Base-by-base conservation (phyloP, 2,888 invertebrate species). In the Sericinus montela region DNA sequence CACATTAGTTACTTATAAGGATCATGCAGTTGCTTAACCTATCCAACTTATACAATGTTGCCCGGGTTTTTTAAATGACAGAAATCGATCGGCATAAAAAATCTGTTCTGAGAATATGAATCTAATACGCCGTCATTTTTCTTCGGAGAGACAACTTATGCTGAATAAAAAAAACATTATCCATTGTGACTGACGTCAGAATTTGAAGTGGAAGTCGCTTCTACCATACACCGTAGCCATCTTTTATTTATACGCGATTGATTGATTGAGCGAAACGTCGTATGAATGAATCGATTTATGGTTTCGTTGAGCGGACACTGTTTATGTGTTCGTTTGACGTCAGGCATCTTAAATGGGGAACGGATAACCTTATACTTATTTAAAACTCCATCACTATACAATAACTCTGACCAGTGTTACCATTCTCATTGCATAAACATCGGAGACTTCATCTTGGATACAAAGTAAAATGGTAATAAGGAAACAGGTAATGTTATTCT, bases 241-340 rank as follows among this genome's bases (percentile, higher is more conserved):
- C 76, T 84, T 83, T 85, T 85, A 85, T 85, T 80, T 84, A 83
- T 86, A 73, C 62, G 63, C 61, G 66, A 72, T 76, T 83, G 84
- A 85, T 83, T 75, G 83, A 84, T 85, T 80, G 72, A 78, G 70
- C 76, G 67, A 75, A 80, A 73, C 75, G 73, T 73, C 77, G 70
- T 71, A 75, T 81, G 81, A 85, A 84, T 85, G 82, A 85, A 80
- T 83, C 75, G 80, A 80, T 83, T 80, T 80, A 80, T 78, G 74
- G 72, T 72, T 75, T 74, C 63, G 73, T 72, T 67, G 63, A 65
- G 65, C 69, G 72, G 74, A 76, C 72, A 62, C 72, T 77, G 73
- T 78, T 79, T 82, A 71, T 76, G 67, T 73, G 65, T 53, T 57
- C 53, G 65, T 57, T 80, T 83, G 84, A 82, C 85, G 83, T 82